phyloP scores from a whole-genome alignment of 2,113 vertebrate genomes.

The Oryzias woworae region DNA sequence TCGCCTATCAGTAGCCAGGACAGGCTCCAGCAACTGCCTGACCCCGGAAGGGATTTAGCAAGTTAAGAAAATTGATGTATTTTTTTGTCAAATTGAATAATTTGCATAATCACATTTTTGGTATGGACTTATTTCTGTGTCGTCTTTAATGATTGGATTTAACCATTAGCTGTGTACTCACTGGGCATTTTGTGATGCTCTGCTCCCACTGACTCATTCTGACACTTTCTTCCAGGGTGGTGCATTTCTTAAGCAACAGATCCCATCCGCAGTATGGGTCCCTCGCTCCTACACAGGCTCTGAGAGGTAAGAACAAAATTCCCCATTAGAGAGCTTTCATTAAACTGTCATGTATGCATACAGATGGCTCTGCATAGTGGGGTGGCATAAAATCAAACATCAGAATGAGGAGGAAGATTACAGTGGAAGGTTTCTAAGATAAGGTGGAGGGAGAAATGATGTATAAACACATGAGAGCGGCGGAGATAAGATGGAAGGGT shows the following conservation, averaged over 20 bases:
- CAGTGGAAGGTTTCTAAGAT: slow-evolving; percentile 14
- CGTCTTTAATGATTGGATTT: not conserved
- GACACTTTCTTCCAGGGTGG: slow-evolving; percentile 91
- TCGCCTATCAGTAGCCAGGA: too few species aligned
- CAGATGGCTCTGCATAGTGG: slow-evolving; percentile 10
- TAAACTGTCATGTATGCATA: slow-evolving; percentile 23
- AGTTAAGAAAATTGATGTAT: too few species aligned
- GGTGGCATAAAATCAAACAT: slow-evolving; percentile 24
- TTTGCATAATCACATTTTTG: too few species aligned
- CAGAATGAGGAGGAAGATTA: slow-evolving; percentile 10
- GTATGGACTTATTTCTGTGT: not conserved
- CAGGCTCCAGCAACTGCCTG: too few species aligned
- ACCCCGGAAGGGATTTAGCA: too few species aligned
- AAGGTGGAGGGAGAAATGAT: slow-evolving; percentile 20
- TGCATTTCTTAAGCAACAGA: slow-evolving; percentile 89
- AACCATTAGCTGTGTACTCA: slow-evolving; percentile 71
- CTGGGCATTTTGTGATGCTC: slow-evolving; percentile 88
- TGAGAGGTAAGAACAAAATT: slow-evolving; percentile 56
- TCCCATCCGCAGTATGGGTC: slow-evolving; percentile 99
- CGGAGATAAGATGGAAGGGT: slow-evolving; percentile 27
- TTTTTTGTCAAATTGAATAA: too few species aligned
- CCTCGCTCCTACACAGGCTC: slow-evolving; percentile 89
- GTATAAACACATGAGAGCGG: slow-evolving; percentile 23
- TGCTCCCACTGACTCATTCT: slow-evolving; percentile 98
- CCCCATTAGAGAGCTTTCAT: slow-evolving; percentile 27